Base-by-base conservation (phyloP, 2,113 vertebrate species). In the Lophius piscatorius region DNA sequence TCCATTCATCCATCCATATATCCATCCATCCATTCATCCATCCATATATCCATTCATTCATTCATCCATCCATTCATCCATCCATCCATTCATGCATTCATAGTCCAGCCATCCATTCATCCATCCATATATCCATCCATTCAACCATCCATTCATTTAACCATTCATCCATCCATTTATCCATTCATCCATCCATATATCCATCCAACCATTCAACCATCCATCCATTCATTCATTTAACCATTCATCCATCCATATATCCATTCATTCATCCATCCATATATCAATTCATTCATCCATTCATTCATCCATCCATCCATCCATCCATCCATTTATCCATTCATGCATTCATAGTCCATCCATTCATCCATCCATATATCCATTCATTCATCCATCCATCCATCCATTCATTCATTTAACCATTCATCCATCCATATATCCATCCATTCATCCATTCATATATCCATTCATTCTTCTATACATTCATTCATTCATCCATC, bases 51-150 rank as follows among this genome's bases (percentile, higher is more conserved):
- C n/a, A n/a, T n/a, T n/a, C n/a, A n/a, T n/a, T n/a, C n/a, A n/a
- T n/a, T n/a, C n/a, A n/a, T n/a, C n/a, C 24, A 28, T 5, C 8
- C 26, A 28, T 5, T 28, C 26, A 28, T 5, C 8, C n/a, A n/a
- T n/a, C 26, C 4, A 28, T 28, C 26, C n/a, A n/a, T n/a, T n/a
- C 4, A 28, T 28, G 4, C 4, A 28, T 28, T 8, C 4, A 28
- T 8, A 28, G 8, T 28, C 26, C 4, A 28, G 4, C 35, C 7
- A 16, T 35, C 39, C n/a, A 24, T n/a, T n/a, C n/a, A n/a, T n/a
- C n/a, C n/a, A n/a, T n/a, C 36, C 57, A 33, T 55, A 40, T 41
- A 29, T 60, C 48, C 31, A 38, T 70, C 55, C 57, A 59, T 28
- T 16, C 14, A 41, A 16, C 21, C 23, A 42, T 18, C 39, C 17